Evolutionary conservation across 2,888 invertebrate species (phyloP), one percentile per base, ranked within the genome.

Genomic region (Lithophane socia): DNA sequence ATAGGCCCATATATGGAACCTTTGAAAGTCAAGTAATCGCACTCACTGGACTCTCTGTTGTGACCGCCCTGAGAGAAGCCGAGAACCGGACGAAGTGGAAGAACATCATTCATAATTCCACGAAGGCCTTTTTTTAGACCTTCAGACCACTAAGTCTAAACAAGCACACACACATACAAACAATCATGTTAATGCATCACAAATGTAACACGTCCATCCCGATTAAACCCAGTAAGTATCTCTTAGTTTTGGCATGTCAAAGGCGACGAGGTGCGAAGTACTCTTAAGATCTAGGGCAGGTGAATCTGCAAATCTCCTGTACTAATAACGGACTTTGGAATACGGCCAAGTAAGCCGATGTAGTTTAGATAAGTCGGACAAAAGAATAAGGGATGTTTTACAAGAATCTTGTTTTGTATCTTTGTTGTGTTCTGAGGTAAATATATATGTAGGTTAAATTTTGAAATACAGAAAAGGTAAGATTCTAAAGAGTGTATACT

Each of bases 241-340:
- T 67, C 69, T 61, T 66, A 84, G 72, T 73, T 73, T 70, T 63
- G 84, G 80, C 78, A 75, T 83, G 84, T 84, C 84, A 86, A 84
- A 86, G 66, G 80, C 80, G 56, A 29, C 52, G 63, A 73, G 68
- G 71, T 71, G 84, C 73, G 71, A 84, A 86, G 84, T 75, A 75
- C 74, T 69, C 72, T 86, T 86, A 79, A 86, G 84, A 84, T 73
- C 84, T 75, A 21, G 84, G 72, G 13, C 79, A 86, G 86, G 86
- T 84, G 86, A 86, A 86, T 84, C 80, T 84, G 84, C 75, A 75
- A 86, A 84, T 86, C 84, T 86, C 58, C 61, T 79, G 69, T 75
- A 83, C 80, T 86, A 83, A 84, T 84, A 84, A 75, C 61, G 64
- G 72, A 64, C 66, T 84, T 86, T 84, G 84, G 84, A 86, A 64